Base-by-base conservation (phyloP, 2,113 vertebrate species). In the Columba janthina region DNA sequence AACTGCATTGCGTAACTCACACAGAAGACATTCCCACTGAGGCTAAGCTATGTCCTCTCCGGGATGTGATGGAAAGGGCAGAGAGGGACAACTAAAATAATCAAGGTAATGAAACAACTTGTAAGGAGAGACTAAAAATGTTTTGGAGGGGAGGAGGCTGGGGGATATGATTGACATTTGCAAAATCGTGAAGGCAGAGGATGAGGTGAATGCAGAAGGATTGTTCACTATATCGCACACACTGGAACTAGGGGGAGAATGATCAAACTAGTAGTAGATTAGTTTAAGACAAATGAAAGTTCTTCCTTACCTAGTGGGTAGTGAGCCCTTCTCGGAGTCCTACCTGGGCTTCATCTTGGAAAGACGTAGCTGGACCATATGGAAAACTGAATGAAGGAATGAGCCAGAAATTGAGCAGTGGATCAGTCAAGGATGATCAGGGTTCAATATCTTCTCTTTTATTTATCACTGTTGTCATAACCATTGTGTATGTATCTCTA, bases 21-120 rank as follows among this genome's bases (percentile, higher is more conserved):
- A 22, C 0, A 0, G 40, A 79, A 92, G 32, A 17, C 1, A 4
- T 46, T 90, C 40, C 54, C 51, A 15, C 15, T 34, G 13, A 48
- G 15, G 8, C 38, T 77, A n/a, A 71, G 24, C 51, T 48, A 8
- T 29, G 15, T 74, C 28, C 15, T 51, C 18, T 69, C 26, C 24
- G 36, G 66, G 26, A 24, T 65, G 26, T 2, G 31, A 34, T 20
- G 28, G 36, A 53, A 76, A 75, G 22, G 36, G 26, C 32, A 53
- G 71, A 75, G 44, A 85, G 11, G n/a, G 44, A 85, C 34, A 78
- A 60, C 29, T 72, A 24, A 60, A 85, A 65, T 2, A 1, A 57
- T 61, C 9, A 44, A 82, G 25, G 16, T 22, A 67, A 46, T 56
- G 48, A 75, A 87, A 36, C 10, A 67, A 36, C 28, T 71, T 77